These are phyloP conservation scores for Scyliorhinus canicula DNA, from an alignment of 2,797 vertebrate species.

Conservation along the genomic window DNA sequence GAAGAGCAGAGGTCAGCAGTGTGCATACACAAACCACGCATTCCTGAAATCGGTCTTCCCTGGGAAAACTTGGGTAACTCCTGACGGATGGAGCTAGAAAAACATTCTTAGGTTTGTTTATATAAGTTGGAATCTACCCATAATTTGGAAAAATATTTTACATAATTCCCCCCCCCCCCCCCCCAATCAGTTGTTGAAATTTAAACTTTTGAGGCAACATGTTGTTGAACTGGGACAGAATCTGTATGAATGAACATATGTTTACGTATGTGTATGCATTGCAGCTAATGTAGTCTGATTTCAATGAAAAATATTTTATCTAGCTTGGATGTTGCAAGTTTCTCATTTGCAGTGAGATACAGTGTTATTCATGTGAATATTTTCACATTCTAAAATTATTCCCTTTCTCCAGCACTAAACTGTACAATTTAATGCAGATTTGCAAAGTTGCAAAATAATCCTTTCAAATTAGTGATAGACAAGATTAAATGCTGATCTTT, in stretches of 20 bases:
- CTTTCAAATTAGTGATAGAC: not conserved
- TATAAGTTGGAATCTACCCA: too few species aligned
- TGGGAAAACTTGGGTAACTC: conserved; percentile 14
- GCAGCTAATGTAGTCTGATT: not conserved
- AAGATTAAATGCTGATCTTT: not conserved
- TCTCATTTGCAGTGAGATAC: not conserved
- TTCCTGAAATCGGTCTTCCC: conserved; percentile 14
- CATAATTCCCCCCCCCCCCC: too few species aligned
- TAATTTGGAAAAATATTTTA: not conserved
- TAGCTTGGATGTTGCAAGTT: not conserved
- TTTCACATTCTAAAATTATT: not conserved
- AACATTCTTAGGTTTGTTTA: not conserved
- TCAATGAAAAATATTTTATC: not conserved
- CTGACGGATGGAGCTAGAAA: not conserved
- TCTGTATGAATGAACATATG: too few species aligned
- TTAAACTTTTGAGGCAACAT: not conserved
- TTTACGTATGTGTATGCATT: not conserved
- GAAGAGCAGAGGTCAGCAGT: not conserved
- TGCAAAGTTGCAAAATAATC: not conserved
- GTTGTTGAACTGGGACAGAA: not conserved
- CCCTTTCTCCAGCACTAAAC: not conserved
- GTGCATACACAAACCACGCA: conserved; percentile 8
- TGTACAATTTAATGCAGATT: not conserved
- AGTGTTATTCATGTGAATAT: not conserved
- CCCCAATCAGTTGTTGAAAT: too few species aligned